These are phyloP conservation scores for Phorcus lineatus DNA, from an alignment of 2,888 invertebrate species.

Conservation along the genomic window DNA sequence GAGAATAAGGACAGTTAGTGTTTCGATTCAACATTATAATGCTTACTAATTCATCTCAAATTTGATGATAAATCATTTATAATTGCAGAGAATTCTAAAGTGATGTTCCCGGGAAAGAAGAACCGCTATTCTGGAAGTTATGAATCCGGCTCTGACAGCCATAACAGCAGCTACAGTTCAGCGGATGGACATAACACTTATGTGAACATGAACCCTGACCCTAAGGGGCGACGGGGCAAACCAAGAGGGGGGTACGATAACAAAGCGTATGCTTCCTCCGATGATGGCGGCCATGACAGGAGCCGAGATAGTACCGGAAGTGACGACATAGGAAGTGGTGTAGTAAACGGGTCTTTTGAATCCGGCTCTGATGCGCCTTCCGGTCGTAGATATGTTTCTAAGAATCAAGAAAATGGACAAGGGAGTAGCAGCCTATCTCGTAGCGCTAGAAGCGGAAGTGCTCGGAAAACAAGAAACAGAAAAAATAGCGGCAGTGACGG, in stretches of 20 bases:
- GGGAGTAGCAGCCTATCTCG: not conserved
- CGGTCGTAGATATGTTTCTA: not conserved
- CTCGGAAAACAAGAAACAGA: not conserved
- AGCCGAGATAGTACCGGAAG: constrained; percentile 2
- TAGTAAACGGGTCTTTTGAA: not conserved
- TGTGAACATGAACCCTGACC: not conserved
- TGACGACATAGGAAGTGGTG: not conserved
- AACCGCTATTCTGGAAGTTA: not conserved
- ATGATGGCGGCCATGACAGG: not conserved
- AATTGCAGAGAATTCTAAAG: not conserved
- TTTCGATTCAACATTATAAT: too few relatives aligned
- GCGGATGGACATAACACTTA: not conserved
- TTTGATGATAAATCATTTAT: not conserved
- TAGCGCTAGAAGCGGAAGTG: not conserved
- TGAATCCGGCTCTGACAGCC: not conserved
- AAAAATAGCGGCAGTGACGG: not conserved
- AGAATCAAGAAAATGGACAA: not conserved
- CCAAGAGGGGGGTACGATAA: not conserved
- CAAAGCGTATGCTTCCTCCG: not conserved
- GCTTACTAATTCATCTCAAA: too few relatives aligned
- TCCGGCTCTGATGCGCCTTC: not conserved
- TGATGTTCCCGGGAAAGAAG: not conserved
- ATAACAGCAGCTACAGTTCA: not conserved
- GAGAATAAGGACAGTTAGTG: too few relatives aligned
- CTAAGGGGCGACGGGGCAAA: not conserved